phyloP scores from a whole-genome alignment of 2,113 vertebrate species.

The Hystrix brachyura region DNA sequence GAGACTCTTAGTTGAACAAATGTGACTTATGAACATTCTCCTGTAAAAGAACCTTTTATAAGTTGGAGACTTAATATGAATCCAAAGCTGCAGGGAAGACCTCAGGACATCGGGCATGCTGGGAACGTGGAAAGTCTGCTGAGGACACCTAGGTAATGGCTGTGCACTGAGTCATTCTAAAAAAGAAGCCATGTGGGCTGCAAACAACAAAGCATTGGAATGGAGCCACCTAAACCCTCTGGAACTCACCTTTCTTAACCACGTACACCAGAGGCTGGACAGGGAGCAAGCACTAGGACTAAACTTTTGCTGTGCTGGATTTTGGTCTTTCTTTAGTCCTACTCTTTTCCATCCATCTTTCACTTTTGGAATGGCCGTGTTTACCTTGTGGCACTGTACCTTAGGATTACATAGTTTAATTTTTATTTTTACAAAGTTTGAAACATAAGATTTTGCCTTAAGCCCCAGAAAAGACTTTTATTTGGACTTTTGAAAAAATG shows the following conservation, averaged over 20 bases:
- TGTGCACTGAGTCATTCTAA: background rate
- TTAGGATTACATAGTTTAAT: background rate
- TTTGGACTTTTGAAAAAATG: background rate
- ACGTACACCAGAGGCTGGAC: background rate
- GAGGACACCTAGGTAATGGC: background rate
- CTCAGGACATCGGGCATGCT: background rate
- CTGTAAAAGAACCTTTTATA: background rate
- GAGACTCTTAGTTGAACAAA: background rate
- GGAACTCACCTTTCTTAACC: background rate
- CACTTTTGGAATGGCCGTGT: background rate
- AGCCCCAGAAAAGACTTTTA: background rate
- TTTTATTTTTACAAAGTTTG: background rate
- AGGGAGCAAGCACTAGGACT: background rate
- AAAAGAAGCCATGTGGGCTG: background rate
- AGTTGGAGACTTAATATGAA: background rate
- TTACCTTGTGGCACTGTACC: background rate
- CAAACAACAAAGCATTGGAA: background rate
- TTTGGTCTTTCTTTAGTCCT: background rate
- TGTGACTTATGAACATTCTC: background rate
- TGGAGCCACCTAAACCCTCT: background rate
- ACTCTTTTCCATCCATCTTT: background rate
- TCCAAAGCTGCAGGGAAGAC: background rate
- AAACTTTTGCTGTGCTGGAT: too few relatives aligned
- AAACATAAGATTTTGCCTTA: background rate
- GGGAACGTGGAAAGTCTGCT: background rate